These are phyloP conservation scores for Craseonycteris thonglongyai DNA, from an alignment of 2,113 vertebrate genomes.

Conservation along the genomic window DNA sequence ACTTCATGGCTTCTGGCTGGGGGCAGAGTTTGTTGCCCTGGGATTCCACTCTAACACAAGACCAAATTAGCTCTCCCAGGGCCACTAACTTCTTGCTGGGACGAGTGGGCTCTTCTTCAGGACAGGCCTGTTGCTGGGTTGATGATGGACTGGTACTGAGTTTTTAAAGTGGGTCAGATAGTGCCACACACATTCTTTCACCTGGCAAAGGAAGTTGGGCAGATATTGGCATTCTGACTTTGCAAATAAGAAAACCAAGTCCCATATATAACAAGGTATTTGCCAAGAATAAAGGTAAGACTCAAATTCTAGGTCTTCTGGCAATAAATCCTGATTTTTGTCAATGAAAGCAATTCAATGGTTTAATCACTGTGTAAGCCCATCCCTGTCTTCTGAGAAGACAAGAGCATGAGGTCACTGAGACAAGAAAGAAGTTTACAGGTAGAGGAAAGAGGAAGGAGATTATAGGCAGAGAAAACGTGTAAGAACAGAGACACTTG, in stretches of 20 bases:
- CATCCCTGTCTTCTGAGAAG: not conserved
- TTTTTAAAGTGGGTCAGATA: not conserved
- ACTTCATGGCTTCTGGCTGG: not conserved
- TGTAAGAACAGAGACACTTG: not conserved
- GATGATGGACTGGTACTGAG: not conserved
- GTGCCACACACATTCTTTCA: not conserved
- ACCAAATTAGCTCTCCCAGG: not conserved
- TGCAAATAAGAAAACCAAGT: not conserved
- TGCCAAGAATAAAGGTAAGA: not conserved
- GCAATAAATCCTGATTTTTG: conserved; percentile 1
- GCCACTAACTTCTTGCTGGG: not conserved
- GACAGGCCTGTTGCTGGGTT: not conserved
- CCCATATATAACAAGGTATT: not conserved
- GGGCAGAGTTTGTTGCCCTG: not conserved
- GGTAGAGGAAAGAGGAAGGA: not conserved
- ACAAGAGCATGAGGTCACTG: not conserved
- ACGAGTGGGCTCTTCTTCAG: not conserved
- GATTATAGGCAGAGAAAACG: not conserved
- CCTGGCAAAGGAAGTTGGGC: not conserved
- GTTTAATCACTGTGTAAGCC: not conserved
- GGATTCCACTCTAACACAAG: not conserved
- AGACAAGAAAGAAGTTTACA: not conserved
- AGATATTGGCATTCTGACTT: not conserved
- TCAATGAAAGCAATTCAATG: not conserved
- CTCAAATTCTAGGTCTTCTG: not conserved